These are phyloP conservation scores for Halcyon malimbica DNA, from an alignment of 2,113 vertebrate genomes.

Conservation along the genomic window DNA sequence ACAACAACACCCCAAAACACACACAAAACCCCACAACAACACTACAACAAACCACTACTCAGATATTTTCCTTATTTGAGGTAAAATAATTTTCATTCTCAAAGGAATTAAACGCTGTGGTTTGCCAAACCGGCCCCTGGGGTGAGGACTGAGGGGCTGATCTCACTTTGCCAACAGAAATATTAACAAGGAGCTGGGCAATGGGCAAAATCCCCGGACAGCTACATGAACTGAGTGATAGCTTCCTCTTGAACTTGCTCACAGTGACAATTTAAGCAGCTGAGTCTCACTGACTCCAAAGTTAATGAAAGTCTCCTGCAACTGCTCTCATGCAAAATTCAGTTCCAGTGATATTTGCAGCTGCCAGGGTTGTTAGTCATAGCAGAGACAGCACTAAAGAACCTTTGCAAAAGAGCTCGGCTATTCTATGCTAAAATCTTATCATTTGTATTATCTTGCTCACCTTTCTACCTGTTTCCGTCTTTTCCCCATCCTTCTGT, in stretches of 20 bases:
- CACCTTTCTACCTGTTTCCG: not conserved
- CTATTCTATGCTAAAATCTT: not conserved
- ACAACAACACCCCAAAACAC: too few species aligned
- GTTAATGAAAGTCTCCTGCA: constrained; percentile 32
- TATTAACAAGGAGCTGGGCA: not conserved
- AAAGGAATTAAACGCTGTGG: not conserved
- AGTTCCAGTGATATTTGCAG: constrained; percentile 12
- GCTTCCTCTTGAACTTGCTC: constrained; percentile 29
- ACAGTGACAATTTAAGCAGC: constrained; percentile 24
- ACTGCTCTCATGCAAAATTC: constrained; percentile 51
- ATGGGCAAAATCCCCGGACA: not conserved
- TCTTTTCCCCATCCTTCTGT: not conserved
- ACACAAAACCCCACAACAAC: not conserved
- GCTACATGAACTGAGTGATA: not conserved
- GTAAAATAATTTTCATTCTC: not conserved
- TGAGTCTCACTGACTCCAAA: constrained; percentile 31
- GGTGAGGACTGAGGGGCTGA: not conserved
- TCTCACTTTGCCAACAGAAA: constrained; percentile 12
- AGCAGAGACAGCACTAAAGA: not conserved
- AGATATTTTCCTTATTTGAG: not conserved
- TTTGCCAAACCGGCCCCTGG: not conserved
- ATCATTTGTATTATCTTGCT: not conserved
- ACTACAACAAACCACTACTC: not conserved
- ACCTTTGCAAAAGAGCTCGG: not conserved
- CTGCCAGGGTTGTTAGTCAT: not conserved